phyloP scores from a whole-genome alignment of 2,888 invertebrate species.

The Hoplodrina ambigua region DNA sequence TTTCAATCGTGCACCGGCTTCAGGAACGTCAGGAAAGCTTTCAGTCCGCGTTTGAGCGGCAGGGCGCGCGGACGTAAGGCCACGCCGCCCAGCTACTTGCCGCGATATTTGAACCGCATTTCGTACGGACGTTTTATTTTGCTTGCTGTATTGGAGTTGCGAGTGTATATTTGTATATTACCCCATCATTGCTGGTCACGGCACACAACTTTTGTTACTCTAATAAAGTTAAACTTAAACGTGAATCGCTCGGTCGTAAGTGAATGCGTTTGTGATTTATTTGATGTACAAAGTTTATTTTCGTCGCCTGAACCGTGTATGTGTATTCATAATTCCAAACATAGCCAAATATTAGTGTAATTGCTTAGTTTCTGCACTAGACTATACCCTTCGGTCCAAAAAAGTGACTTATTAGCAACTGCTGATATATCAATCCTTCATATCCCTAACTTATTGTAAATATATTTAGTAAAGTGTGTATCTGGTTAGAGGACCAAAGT shows the following conservation, averaged over 20 bases:
- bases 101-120: constrained; percentile 72
- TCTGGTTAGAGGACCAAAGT: constrained; percentile 79
- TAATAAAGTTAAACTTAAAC: constrained; percentile 45
- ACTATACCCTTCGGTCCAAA: constrained; percentile 81
- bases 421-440: constrained; percentile 80
- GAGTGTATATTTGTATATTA: constrained; percentile 56
- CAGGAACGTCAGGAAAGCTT: constrained; percentile 76
- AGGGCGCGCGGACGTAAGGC: constrained; percentile 77
- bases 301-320: constrained; percentile 68
- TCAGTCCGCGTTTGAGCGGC: constrained; percentile 88
- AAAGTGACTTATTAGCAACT: constrained; percentile 81
- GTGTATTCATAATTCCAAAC: constrained; percentile 65
- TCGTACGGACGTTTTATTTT: constrained; percentile 72
- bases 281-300: constrained; percentile 79
- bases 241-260: constrained; percentile 65
- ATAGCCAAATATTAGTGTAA: constrained; percentile 62
- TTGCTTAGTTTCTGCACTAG: constrained; percentile 55
- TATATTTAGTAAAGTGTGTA: constrained; percentile 59
- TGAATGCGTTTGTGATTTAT: constrained; percentile 77
- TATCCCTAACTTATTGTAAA: constrained; percentile 67
- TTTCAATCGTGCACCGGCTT: constrained; percentile 72
- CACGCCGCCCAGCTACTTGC: constrained; percentile 71
- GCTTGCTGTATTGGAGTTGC: constrained; percentile 63
- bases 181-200: constrained; percentile 42
- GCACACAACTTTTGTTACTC: constrained; percentile 50